Percentiles rank a stretch among this genome's conserved stretches.
Evolutionary conservation across 23 tunicate species (phyloP).

Genomic region (Trididemnum nubilum): DNA sequence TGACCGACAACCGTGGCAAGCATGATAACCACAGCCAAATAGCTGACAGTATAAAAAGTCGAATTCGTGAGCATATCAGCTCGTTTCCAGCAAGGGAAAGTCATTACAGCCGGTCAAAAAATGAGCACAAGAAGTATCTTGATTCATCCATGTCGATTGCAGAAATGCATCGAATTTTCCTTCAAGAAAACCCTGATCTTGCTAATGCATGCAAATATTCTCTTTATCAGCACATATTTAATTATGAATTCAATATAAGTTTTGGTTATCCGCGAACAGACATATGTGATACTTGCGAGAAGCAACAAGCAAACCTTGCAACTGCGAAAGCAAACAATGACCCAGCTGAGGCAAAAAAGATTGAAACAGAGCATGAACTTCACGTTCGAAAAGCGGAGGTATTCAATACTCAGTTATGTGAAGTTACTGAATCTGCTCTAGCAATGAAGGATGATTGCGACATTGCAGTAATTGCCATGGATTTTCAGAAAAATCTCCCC

Average conservation of each 20-base stretch:
- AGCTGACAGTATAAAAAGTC: slow-evolving; percentile 12
- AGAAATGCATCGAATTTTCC: slow-evolving; percentile 18
- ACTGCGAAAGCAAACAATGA: not conserved
- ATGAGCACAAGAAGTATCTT: slow-evolving; percentile 24
- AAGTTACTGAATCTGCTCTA: slow-evolving; percentile 24
- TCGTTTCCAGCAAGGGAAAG: slow-evolving; percentile 31
- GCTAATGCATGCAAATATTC: slow-evolving; percentile 4
- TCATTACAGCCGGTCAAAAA: slow-evolving; percentile 14
- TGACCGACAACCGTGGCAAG: slow-evolving; percentile 29
- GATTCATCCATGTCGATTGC: slow-evolving; percentile 1
- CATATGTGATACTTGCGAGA: slow-evolving; percentile 20
- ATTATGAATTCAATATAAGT: slow-evolving; percentile 33
- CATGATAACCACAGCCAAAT: slow-evolving; percentile 12
- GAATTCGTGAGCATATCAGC: slow-evolving; percentile 16
- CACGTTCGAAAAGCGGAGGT: slow-evolving; percentile 33
- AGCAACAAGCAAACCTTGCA: slow-evolving; percentile 4
- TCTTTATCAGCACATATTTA: slow-evolving; percentile 12
- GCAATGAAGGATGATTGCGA: too few relatives aligned
- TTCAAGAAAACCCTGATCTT: slow-evolving; percentile 14
- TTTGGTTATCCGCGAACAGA: slow-evolving; percentile 26
- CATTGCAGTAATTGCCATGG: too few relatives aligned
- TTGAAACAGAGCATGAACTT: slow-evolving; percentile 24
- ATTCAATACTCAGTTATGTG: not conserved
- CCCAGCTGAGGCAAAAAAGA: not conserved
- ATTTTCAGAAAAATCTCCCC: too few relatives aligned